phyloP scores from a whole-genome alignment of 1,140 invertebrate species.

The Drosophila punjabiensis region DNA sequence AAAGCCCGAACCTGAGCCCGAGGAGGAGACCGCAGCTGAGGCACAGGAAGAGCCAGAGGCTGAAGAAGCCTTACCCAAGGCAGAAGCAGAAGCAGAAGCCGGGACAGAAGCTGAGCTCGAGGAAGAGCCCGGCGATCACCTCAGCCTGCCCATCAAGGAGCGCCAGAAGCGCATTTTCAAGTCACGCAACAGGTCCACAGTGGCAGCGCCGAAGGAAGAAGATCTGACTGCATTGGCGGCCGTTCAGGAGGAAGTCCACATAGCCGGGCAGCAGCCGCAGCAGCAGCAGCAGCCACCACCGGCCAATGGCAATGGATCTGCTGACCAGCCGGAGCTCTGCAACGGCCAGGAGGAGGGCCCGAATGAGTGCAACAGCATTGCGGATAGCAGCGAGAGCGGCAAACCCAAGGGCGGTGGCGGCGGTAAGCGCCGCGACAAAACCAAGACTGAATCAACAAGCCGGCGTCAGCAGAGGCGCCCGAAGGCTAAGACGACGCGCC shows the following conservation, averaged over 20 bases:
- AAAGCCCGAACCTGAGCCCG: background rate
- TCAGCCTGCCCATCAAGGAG: slow-evolving; percentile 74
- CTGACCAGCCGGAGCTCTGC: slow-evolving; percentile 1
- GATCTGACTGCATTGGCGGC: background rate
- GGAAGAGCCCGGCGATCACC: slow-evolving; percentile 11
- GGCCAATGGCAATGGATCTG: background rate
- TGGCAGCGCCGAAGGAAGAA: slow-evolving; percentile 1
- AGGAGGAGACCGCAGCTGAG: background rate
- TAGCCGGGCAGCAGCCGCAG: no score
- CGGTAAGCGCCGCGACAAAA: slow-evolving; percentile 16
- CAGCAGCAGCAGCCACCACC: background rate
- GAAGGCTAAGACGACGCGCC: background rate
- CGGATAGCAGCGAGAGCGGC: background rate
- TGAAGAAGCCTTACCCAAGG: background rate
- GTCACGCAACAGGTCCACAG: slow-evolving; percentile 63
- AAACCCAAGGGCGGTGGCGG: background rate
- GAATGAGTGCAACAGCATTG: slow-evolving; percentile 2
- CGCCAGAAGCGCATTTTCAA: slow-evolving; percentile 82
- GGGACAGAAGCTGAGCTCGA: background rate
- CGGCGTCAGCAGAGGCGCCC: background rate
- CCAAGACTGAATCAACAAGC: slow-evolving; percentile 35
- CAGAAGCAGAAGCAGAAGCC: background rate
- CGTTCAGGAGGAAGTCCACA: slow-evolving; percentile 12
- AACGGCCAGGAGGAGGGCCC: slow-evolving; percentile 15
- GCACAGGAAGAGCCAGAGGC: background rate